Evolutionary conservation across 2,113 vertebrate species (phyloP).

Genomic region (Pachycephala philippinensis): DNA sequence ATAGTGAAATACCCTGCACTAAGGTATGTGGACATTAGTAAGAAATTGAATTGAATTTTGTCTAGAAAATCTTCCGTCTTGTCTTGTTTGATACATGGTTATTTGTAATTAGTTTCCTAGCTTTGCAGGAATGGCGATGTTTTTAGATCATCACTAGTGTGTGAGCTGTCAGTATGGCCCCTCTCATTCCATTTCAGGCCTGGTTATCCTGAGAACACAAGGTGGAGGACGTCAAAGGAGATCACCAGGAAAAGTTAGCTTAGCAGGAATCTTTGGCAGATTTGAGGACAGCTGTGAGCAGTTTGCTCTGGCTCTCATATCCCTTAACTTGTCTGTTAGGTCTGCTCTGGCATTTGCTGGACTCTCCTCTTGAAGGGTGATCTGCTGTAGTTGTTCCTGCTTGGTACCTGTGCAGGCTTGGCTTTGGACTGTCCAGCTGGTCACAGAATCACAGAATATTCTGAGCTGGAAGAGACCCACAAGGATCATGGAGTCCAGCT

Average conservation of each 20-base stretch:
- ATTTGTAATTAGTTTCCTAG: neutral
- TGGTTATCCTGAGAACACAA: neutral
- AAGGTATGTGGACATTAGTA: neutral
- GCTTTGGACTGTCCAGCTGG: neutral
- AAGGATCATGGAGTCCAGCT: neutral
- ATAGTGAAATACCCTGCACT: neutral
- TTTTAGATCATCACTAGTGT: neutral
- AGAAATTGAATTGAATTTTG: neutral
- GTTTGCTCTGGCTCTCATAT: neutral
- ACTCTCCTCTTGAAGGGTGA: neutral
- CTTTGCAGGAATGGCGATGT: neutral
- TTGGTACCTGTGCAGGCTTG: neutral
- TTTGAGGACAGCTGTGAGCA: neutral
- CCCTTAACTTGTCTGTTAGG: neutral
- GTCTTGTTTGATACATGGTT: neutral
- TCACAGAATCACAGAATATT: neutral
- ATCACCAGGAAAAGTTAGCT: neutral
- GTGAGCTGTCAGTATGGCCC: neutral
- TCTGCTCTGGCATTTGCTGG: neutral
- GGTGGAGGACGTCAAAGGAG: neutral
- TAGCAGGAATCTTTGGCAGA: neutral
- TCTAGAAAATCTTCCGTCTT: neutral
- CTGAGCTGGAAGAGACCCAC: neutral
- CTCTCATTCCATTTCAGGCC: neutral
- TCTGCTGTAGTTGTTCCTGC: neutral